Evolutionary conservation across 1,140 invertebrate genomes (phyloP).

Genomic region (Chionoecetes opilio): DNA sequence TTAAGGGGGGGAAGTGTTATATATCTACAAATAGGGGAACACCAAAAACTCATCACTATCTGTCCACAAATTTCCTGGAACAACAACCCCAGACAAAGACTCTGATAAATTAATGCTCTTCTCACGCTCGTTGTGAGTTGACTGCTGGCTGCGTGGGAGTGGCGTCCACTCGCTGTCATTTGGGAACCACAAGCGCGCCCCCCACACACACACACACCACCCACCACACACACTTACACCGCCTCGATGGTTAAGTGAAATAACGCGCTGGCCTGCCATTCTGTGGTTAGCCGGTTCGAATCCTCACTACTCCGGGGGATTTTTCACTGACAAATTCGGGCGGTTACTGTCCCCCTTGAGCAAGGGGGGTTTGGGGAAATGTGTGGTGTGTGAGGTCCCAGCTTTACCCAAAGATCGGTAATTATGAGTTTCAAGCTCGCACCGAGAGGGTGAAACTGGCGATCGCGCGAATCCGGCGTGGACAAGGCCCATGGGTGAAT

Average conservation of each 20-base stretch:
- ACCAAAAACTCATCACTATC: not conserved
- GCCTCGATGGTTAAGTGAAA: not conserved
- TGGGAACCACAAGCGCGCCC: not conserved
- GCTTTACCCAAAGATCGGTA: no score
- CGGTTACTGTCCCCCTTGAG: no score
- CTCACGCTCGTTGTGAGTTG: not conserved
- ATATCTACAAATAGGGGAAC: no score
- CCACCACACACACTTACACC: constrained; percentile 19
- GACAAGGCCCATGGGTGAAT: no score
- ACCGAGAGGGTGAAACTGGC: no score
- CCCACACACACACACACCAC: constrained; percentile 59
- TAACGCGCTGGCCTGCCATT: not conserved
- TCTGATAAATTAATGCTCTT: not conserved
- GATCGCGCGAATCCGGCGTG: no score
- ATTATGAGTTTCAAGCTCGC: no score
- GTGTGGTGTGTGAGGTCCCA: no score
- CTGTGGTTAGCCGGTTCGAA: not conserved
- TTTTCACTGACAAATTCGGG: no score
- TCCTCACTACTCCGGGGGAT: no score
- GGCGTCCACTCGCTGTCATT: not conserved
- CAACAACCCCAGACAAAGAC: not conserved
- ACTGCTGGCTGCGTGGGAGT: not conserved
- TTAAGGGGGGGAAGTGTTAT: no score
- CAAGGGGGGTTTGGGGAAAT: no score
- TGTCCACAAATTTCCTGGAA: not conserved